Evolutionary conservation across 2,797 vertebrate species (phyloP), one percentile per base, ranked within the genome.

Genomic region (Emydoidea blandingii): DNA sequence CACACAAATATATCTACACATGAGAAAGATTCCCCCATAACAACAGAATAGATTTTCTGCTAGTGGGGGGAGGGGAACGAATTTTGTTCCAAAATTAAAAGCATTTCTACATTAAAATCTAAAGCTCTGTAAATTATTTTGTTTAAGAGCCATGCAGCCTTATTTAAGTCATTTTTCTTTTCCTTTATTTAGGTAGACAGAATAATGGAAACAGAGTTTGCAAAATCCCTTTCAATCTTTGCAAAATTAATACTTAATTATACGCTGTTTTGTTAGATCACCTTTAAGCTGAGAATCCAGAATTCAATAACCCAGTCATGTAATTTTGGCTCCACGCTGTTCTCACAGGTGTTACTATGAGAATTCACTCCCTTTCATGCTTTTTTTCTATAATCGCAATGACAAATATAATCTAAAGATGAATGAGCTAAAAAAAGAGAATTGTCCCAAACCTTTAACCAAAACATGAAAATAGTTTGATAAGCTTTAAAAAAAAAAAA

Each of bases 341-440:
- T 95, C 88, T 91, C 88, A 92, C 65, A 95, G 41, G 12, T 76
- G 41, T 76, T 76, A 44, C 41, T 47, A 76, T 49, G 81, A 31
- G 8, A 93, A 56, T 49, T 76, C 86, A 81, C 27, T 78, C 76
- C 37, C 56, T 49, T 83, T 68, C 56, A 27, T 0, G 0, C 0
- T 79, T 88, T 83, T 87, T 83, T 87, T 27, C 72, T 47, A 0
- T 56, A 92, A 81, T 79, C 79, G 2, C 44, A 25, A 76, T 4
- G 49, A 93, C 44, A 88, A 76, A 88, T 49, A 83, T 85, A 94
- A 44, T 76, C 37, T 44, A 76, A 11, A 76, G 92, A 95, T 85
- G 84, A 0, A 93, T 65, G 79, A 85, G 86, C 59, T 91, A 41
- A 78, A 57, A 95, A 57, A 54, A 54, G 54, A 91, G 74, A 81